These are phyloP conservation scores for Brachypteracias leptosomus DNA, from an alignment of 2,113 vertebrate species.

Conservation along the genomic window DNA sequence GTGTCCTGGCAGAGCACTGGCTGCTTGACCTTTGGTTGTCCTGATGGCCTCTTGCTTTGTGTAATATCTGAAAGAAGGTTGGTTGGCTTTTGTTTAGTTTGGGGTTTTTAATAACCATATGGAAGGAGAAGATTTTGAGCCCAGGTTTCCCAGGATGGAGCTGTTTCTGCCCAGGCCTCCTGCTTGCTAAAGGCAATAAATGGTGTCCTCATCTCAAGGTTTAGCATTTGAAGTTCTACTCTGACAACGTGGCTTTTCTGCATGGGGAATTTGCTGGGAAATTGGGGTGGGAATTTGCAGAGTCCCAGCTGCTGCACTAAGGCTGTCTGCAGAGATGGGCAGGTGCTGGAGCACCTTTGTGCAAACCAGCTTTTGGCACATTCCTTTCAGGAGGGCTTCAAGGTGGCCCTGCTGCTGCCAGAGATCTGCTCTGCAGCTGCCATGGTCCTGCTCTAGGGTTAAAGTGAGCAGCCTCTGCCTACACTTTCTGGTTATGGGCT, in stretches of 20 bases:
- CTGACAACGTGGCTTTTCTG: not conserved
- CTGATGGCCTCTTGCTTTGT: not conserved
- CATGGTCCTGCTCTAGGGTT: not conserved
- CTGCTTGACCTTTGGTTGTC: not conserved
- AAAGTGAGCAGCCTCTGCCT: not conserved
- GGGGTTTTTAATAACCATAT: not conserved
- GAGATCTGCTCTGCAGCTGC: not conserved
- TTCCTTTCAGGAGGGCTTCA: not conserved
- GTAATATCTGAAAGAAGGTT: not conserved
- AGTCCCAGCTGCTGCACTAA: not conserved
- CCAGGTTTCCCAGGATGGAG: not conserved
- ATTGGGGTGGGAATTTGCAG: not conserved
- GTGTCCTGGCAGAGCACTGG: not conserved
- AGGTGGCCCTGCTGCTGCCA: not conserved
- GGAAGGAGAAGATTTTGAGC: not conserved
- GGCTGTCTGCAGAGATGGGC: not conserved
- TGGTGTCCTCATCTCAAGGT: not conserved
- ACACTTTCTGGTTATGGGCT: not conserved
- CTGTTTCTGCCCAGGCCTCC: not conserved
- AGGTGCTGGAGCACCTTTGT: not conserved
- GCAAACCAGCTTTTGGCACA: not conserved
- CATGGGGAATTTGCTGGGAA: not conserved
- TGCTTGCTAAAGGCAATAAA: not conserved
- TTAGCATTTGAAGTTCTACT: not conserved
- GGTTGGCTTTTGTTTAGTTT: not conserved